Evolutionary conservation across 1,140 invertebrate genomes (phyloP).

Genomic region (Akabosia matsudoensis): DNA sequence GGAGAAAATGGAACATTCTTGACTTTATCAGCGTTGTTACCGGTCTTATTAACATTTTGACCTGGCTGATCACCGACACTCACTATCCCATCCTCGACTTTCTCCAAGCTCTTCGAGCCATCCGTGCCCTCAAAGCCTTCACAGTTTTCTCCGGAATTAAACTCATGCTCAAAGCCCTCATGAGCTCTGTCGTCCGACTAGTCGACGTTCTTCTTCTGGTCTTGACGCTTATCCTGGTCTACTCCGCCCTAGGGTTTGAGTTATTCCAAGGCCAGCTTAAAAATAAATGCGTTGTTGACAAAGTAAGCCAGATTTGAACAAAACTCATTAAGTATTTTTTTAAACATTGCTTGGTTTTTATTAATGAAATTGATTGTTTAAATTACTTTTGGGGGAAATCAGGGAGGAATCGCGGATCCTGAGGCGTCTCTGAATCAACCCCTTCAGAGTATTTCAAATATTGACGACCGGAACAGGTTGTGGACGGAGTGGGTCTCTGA

Average conservation of each 20-base stretch:
- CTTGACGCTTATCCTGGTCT: conserved; percentile 91
- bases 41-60: conserved; percentile 49
- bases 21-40: conserved; percentile 83
- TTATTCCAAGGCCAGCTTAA: conserved; percentile 86
- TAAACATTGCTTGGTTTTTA: background rate
- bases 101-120: conserved; percentile 57
- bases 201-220: conserved; percentile 94
- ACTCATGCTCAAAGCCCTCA: conserved; percentile 90
- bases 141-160: conserved; percentile 69
- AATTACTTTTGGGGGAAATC: too few relatives aligned
- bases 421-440: conserved; percentile 81
- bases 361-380: too few relatives aligned
- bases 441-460: conserved; percentile 39
- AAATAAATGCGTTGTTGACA: conserved; percentile 88
- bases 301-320: background rate
- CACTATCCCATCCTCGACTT: conserved; percentile 66
- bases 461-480: too few relatives aligned
- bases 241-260: conserved; percentile 84
- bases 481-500: background rate
- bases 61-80: background rate
- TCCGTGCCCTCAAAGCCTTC: conserved; percentile 58
- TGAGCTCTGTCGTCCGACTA: conserved; percentile 89
- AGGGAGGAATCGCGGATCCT: too few relatives aligned
- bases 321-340: background rate
- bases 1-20: conserved; percentile 95